Percentiles rank a stretch among this genome's conserved stretches.
These are phyloP conservation scores for Calliphora vicina DNA, from an alignment of 1,140 invertebrate species.

Conservation along the genomic window DNA sequence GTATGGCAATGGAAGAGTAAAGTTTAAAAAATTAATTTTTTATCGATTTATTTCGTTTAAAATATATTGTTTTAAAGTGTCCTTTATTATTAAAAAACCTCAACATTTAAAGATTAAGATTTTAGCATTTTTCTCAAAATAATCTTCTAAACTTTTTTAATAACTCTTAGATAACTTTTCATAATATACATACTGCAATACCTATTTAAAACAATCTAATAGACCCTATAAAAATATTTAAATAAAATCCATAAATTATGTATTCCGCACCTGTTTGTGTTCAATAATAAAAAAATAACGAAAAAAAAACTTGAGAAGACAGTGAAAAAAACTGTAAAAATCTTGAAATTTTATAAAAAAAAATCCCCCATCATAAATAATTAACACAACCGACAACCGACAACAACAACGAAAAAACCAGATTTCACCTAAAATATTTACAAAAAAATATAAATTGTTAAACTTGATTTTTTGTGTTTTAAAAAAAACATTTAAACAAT, in stretches of 20 bases:
- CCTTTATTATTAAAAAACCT: too few relatives aligned
- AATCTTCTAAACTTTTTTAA: too few relatives aligned
- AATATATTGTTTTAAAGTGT: too few relatives aligned
- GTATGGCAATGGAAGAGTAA: too few relatives aligned
- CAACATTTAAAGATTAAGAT: too few relatives aligned
- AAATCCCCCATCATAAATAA: conserved; percentile 1
- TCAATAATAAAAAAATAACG: neutral
- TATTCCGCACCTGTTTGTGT: neutral
- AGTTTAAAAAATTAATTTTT: too few relatives aligned
- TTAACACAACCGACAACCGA: neutral
- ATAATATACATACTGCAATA: too few relatives aligned
- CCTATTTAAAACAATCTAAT: neutral
- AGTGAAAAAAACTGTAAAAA: neutral
- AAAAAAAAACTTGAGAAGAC: neutral
- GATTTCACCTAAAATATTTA: conserved; percentile 14
- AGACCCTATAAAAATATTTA: neutral
- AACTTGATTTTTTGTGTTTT: neutral
- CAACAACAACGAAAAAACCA: conserved; percentile 8
- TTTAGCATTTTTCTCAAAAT: too few relatives aligned
- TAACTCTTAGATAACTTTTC: too few relatives aligned
- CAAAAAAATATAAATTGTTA: neutral
- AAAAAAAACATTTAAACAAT: neutral
- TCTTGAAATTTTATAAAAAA: neutral
- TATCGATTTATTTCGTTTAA: too few relatives aligned
- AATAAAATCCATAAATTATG: neutral